Base-by-base conservation (phyloP, 2,797 vertebrate species). In the Lepus townsendii region DNA sequence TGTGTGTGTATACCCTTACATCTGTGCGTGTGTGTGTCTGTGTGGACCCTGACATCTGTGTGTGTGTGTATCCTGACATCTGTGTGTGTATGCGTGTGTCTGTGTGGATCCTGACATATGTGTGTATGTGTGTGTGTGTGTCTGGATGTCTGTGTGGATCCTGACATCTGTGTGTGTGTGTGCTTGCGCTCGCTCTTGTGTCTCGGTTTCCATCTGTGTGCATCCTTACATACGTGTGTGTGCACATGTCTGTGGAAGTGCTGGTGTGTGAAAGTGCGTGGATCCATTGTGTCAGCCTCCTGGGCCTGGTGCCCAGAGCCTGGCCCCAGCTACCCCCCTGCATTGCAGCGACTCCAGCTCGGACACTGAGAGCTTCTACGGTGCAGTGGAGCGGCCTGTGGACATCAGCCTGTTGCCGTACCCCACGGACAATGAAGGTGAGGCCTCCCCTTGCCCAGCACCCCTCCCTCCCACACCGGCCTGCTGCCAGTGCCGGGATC, bases 331-430 rank as follows among this genome's bases (percentile, higher is more conserved):
- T 0, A 0, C 13, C 27, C 3, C 14, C 71, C 14, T 2, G 0
- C 3, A 0, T 83, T 35, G 14, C 94, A 99, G 99, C 86, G 99
- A 99, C 96, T 98, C 98, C 1, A 99, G 99, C 93, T 99, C 99
- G 0, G 99, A 99, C 96, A 96, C 98, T 0, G 99, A 99, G 93
- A 99, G 99, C 96, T 99, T 99, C 98, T 99, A 99, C 0, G 99
- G 99, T 4, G 98, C 98, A 0, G 98, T 99, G 2, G 99, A 99
- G 97, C 98, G 98, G 88, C 98, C 99, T 0, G 97, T 99, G 98
- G 98, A 99, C 50, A 99, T 99, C 82, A 99, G 97, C 91, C 98
- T 99, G 42, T 96, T 97, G 5, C 94, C 98, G 0, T 98, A 98
- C 86, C 98, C 99, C 73, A 85, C 97, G 8, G 99, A 99, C 7